Base-by-base conservation (phyloP, 2,113 vertebrate genomes). In the Podarcis cretensis region DNA sequence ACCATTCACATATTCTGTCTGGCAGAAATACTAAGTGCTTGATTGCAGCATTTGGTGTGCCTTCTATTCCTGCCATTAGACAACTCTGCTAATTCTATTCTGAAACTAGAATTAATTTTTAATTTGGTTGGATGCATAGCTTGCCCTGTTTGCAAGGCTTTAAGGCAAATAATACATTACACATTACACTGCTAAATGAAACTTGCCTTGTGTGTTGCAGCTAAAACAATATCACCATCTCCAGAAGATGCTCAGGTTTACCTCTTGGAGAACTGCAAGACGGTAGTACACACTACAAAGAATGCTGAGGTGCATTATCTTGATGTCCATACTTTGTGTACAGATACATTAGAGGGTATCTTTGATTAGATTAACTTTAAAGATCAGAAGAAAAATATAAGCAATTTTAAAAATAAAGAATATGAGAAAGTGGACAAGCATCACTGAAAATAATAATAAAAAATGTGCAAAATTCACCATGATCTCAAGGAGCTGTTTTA, bases 11-110 rank as follows among this genome's bases (percentile, higher is more conserved):
- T 85, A 69, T n/a, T 32, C 18, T 74, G 43, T 85, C 43, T 75
- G 83, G 48, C 30, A 84, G 30, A 84, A 57, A 59, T 85, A 20
- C 54, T 74, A 35, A 40, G 37, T 90, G 86, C 90, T 90, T 3
- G 57, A 1, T 92, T 8, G 4, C 5, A 90, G 81, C 88, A 23
- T 59, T 90, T 87, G 87, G 35, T 4, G 84, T 59, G 20, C 87
- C 89, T 91, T 92, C 84, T 85, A 91, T 86, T 92, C 66, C 90
- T 89, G 32, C 66, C 35, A 40, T 68, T 89, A 89, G 37, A 57
- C 14, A 87, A 59, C 20, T 68, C 76, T 79, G 27, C 30, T 30
- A 30, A 48, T 79, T 78, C 35, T 37, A n/a, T 79, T 68, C 27
- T 32, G 27, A 54, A 54, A 30, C 12, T 43, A 35, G 40, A 32